phyloP scores from a whole-genome alignment of 2,888 invertebrate species.

The Podabrus alpinus region DNA sequence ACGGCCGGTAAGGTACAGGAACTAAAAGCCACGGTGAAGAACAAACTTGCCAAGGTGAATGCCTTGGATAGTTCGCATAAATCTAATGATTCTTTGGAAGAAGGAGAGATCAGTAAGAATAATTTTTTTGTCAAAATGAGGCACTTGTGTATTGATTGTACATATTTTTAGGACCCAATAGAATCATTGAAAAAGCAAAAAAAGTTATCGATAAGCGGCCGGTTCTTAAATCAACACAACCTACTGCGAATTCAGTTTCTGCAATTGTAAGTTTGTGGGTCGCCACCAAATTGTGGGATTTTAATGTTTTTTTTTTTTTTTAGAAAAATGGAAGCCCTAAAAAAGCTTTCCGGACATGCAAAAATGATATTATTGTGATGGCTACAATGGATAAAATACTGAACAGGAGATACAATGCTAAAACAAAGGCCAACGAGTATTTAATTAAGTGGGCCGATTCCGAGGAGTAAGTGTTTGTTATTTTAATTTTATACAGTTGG shows the following conservation, averaged over 20 bases:
- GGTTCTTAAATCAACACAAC: background rate
- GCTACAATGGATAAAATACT: slow-evolving; percentile 82
- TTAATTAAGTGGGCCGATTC: slow-evolving; percentile 86
- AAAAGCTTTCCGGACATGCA: slow-evolving; percentile 32
- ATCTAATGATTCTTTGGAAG: slow-evolving; percentile 36
- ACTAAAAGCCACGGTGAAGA: slow-evolving; percentile 45
- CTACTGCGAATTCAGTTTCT: background rate
- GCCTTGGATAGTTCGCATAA: background rate
- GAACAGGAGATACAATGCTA: slow-evolving; percentile 81
- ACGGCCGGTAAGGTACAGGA: slow-evolving; percentile 70
- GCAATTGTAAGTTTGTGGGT: background rate
- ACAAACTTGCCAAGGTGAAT: slow-evolving; percentile 2
- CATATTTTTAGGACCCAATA: background rate
- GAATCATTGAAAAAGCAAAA: background rate
- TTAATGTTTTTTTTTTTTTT: background rate
- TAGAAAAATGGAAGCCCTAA: slow-evolving; percentile 4
- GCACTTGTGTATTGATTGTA: background rate
- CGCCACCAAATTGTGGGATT: background rate
- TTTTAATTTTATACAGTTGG: background rate
- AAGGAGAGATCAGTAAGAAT: slow-evolving; percentile 39
- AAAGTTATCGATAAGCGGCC: background rate
- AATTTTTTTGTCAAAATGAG: background rate
- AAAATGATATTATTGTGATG: slow-evolving; percentile 55
- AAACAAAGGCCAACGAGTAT: slow-evolving; percentile 77
- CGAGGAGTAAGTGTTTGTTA: slow-evolving; percentile 62